Evolutionary conservation across 30 jellyfish, hydroid and myxozoan genomes (phyloP).

Genomic region (Hydractinia echinata): DNA sequence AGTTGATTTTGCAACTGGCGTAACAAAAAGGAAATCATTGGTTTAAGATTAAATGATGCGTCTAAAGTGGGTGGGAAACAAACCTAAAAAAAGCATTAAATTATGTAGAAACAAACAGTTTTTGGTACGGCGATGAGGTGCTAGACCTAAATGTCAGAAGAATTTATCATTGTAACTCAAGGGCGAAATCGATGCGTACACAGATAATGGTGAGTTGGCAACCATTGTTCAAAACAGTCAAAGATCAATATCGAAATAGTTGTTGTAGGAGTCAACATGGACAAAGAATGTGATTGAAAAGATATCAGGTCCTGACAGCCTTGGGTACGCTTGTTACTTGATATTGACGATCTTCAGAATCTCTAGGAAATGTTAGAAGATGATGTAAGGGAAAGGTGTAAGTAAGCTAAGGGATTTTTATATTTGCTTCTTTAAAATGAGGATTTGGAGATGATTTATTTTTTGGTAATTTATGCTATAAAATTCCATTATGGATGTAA

Average conservation of each 20-base stretch:
- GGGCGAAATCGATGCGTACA: slow-evolving; percentile 29
- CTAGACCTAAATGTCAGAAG: slow-evolving; percentile 18
- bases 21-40: not conserved
- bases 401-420: no score
- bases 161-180: slow-evolving; percentile 52
- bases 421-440: no score
- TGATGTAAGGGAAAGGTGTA: not conserved
- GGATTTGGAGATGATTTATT: no score
- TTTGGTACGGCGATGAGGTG: slow-evolving; percentile 6
- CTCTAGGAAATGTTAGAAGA: slow-evolving; percentile 1
- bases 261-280: slow-evolving; percentile 50
- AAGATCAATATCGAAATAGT: slow-evolving; percentile 45
- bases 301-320: not conserved
- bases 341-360: not conserved
- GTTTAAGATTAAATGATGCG: not conserved
- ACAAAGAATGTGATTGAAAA: slow-evolving; percentile 5
- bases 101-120: slow-evolving; percentile 20
- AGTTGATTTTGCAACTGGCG: slow-evolving; percentile 18
- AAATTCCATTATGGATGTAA: not conserved
- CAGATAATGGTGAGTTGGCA: slow-evolving; percentile 40
- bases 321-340: not conserved
- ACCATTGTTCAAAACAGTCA: slow-evolving; percentile 28
- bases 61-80: slow-evolving; percentile 51
- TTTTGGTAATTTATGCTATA: not conserved
- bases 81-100: slow-evolving; percentile 47